Base-by-base conservation (phyloP, 2,797 vertebrate genomes). In the Cichlasoma orientale region DNA sequence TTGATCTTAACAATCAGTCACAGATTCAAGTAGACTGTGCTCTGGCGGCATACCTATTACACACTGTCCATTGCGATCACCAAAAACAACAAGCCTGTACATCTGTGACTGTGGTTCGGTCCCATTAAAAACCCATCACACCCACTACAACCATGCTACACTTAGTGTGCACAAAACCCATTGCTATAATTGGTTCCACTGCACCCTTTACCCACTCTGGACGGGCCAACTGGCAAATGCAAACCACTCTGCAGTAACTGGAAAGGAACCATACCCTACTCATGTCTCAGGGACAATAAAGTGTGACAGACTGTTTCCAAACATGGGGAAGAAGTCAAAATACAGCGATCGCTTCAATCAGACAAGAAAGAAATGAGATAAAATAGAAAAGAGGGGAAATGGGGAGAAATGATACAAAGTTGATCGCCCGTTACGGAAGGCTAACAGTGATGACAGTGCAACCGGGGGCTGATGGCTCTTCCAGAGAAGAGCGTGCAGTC, bases 71-170 rank as follows among this genome's bases (percentile, higher is more conserved):
- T 16, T 69, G 72, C 84, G 87, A 79, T 80, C 81, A 82, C 86
- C 82, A 87, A 90, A 87, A 94, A 91, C 84, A 91, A 89, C 86
- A 90, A 61, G 75, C 68, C 78, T 84, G 86, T 90, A 88, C 89
- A 91, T 92, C 88, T 90, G 87, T 82, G 91, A 81, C 89, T 90
- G 78, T 69, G 86, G 85, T 84, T 88, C 83, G 38, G 59, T 84
- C 86, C 86, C 90, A 94, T 94, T 93, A 93, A 93, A 94, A 93
- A 88, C 78, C 85, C 82, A 94, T 93, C 89, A 93, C 85, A 80
- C 57, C 82, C 82, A 87, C 82, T 80, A 79, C 76, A 29, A 61
- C 88, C 78, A 79, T n/a, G 88, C 91, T 84, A 91, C 78, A 79
- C 91, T 92, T 82, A 57, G 80, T 80, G 91, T 81, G 13, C 86